Conservation (phyloP, 2,888 invertebrate species). For the Sicus ferrugineus region DNA sequence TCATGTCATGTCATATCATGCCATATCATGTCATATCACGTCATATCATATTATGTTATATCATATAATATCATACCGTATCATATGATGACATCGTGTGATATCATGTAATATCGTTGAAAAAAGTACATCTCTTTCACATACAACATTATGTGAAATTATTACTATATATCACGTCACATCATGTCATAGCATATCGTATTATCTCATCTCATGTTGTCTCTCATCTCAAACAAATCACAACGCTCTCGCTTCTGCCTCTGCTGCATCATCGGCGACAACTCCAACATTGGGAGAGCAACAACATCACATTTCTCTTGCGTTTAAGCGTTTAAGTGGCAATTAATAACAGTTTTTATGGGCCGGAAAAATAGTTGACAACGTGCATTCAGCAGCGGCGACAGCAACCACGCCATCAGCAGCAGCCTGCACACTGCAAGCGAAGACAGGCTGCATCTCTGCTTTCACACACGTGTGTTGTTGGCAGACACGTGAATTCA, state of each 20-base stretch:
- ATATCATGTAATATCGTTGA: no score
- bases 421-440: slow-evolving; percentile 39
- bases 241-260: neutral
- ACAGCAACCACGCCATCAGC: slow-evolving; percentile 38
- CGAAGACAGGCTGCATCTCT: slow-evolving; percentile 39
- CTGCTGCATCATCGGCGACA: slow-evolving; percentile 14
- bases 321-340: slow-evolving; percentile 64
- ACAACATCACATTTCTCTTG: slow-evolving; percentile 6
- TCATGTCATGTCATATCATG: no score
- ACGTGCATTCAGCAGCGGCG: slow-evolving; percentile 45
- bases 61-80: no score
- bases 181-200: no score
- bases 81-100: no score
- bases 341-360: slow-evolving; percentile 65
- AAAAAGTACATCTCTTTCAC: no score
- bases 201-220: no score
- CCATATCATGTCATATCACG: no score
- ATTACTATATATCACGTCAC: no score
- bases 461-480: slow-evolving; percentile 23
- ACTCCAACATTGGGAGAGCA: slow-evolving; percentile 10
- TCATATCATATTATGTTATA: no score
- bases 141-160: no score
- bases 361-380: slow-evolving; percentile 65
- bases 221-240: no score
- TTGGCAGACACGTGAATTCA: neutral